A percentile compares a stretch with the other conserved stretches of the same genome.
Conservation (phyloP, 2,888 invertebrate genomes). For the Leptinotarsa juncta region DNA sequence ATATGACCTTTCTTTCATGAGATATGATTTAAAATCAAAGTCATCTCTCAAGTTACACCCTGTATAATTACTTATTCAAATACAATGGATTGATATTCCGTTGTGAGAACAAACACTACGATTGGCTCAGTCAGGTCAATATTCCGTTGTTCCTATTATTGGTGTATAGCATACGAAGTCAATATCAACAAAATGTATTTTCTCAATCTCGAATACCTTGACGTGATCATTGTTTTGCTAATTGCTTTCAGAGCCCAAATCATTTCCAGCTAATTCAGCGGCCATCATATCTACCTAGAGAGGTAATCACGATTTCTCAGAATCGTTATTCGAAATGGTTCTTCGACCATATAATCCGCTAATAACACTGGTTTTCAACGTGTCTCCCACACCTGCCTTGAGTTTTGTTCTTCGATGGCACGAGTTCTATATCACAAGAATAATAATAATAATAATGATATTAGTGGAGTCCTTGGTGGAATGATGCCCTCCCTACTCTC, state of each 20-base stretch:
- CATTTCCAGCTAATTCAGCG: conserved; percentile 23
- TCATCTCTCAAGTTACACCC: no score
- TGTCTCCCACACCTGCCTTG: no score
- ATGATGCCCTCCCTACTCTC: no score
- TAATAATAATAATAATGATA: no score
- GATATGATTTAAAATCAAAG: no score
- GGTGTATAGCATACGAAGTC: background rate
- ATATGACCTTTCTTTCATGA: no score
- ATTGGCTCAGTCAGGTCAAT: background rate
- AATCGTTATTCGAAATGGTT: conserved; percentile 59
- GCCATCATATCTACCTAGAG: conserved; percentile 37
- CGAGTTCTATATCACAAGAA: background rate
- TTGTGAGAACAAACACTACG: no score
- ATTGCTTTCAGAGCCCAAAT: conserved; percentile 12
- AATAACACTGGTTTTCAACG: conserved; percentile 57
- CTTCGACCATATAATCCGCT: conserved; percentile 62
- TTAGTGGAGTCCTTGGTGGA: no score
- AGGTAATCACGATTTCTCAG: conserved; percentile 58
- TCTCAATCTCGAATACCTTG: background rate
- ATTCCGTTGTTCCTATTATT: background rate
- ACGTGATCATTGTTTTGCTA: conserved; percentile 9
- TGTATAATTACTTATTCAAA: no score
- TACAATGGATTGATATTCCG: no score
- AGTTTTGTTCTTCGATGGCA: background rate
- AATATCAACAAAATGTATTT: background rate